Base-by-base conservation (phyloP, 2,797 vertebrate genomes). In the Cottoperca gobio region DNA sequence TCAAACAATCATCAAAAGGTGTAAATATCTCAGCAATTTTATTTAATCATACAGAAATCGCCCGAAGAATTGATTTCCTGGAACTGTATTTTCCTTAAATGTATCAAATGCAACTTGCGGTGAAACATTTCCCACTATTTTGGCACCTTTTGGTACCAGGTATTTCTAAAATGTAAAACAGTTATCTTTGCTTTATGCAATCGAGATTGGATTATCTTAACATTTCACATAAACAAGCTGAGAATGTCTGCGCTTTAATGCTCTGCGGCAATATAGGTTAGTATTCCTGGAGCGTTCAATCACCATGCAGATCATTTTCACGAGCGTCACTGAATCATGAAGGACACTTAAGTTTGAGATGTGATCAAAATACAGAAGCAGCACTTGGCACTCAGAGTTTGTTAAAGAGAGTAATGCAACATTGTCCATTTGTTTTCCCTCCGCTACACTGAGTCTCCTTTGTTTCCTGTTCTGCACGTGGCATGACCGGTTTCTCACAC, bases 321-420 rank as follows among this genome's bases (percentile, higher is more conserved):
- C 59, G 5, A 87, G 89, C 73, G 50, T 77, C 91, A 79, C 85
- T 91, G 92, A 91, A 77, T 92, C 89, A 91, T 92, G 91, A 92
- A 92, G 92, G 91, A 90, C 91, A 93, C 91, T 91, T 91, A 91
- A 89, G 86, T 90, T 86, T 84, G 81, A 88, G 89, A 90, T 91
- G 92, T 92, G 91, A 92, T 90, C 85, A 77, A 91, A 92, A 91
- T 92, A 62, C 86, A 85, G 74, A 87, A 79, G 83, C 83, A 49
- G 64, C 0, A 2, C 63, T 79, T 9, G 19, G 83, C 60, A 72
- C 78, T 69, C 39, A 26, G 73, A 83, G 80, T 86, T 89, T 64
- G 79, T 81, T 78, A 60, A 79, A 86, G 43, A 74, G 37, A 70
- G 78, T 76, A 83, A 88, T 35, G 39, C 63, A 63, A 70, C 70